Base-by-base conservation (phyloP, 2,888 invertebrate genomes). In the Hirtodrosophila trivittata region DNA sequence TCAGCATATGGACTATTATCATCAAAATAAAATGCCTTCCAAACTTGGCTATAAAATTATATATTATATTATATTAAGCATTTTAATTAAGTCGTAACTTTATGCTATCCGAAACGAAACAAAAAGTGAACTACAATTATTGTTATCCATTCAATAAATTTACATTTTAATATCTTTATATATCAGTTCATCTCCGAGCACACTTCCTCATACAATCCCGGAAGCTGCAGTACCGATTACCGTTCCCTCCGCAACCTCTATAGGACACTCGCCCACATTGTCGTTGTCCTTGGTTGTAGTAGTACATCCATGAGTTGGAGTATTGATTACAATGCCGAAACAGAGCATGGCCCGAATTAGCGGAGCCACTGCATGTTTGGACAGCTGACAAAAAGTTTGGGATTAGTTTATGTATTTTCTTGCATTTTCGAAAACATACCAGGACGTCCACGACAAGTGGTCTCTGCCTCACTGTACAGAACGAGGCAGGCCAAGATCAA, bases 191-290 rank as follows among this genome's bases (percentile, higher is more conserved):
- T n/a, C n/a, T n/a, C n/a, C n/a, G n/a, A n/a, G n/a, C n/a, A n/a
- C n/a, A n/a, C n/a, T n/a, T n/a, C n/a, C n/a, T n/a, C n/a, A n/a
- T n/a, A 1, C 56, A 41, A 16, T 41, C 41, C 3, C 32, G 38
- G 0, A 49, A 26, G 21, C 25, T 26, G 18, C 56, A 56, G 35
- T 49, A 56, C 4, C 56, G 32, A 35, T 56, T 56, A 6, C 32
- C 41, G 39, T 49, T 56, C n/a, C 56, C 56, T 3, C 56, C 49
- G 25, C 56, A 56, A 3, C 56, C 56, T 10, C 25, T n/a, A n/a
- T 39, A 56, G 26, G 25, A 4, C 25, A 25, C 25, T 4, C 4
- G 25, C 6, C n/a, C n/a, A n/a, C n/a, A n/a, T n/a, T n/a, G n/a
- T n/a, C 6, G 25, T 4, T 25, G 25, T 25, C 25, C 25, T n/a